Percentiles rank a stretch among this genome's conserved stretches.
Evolutionary conservation across 2,888 invertebrate species (phyloP).

Genomic region (Zygogramma bicolorata): DNA sequence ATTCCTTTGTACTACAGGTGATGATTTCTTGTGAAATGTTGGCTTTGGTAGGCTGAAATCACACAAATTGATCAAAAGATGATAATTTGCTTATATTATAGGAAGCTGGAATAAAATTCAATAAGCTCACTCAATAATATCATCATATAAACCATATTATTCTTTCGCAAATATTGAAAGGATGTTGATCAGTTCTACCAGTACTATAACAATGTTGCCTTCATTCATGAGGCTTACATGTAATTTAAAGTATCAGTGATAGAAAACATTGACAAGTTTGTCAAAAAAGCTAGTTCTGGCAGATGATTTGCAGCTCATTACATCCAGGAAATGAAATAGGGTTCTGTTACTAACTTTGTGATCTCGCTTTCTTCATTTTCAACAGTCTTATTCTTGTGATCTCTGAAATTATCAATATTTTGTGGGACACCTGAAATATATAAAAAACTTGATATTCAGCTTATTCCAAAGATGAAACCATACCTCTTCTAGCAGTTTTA

Average conservation of each 20-base stretch:
- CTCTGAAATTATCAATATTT: conserved; percentile 83
- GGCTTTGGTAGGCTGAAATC: conserved; percentile 80
- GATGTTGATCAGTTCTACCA: no score
- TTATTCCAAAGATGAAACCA: conserved; percentile 15
- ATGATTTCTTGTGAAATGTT: conserved; percentile 75
- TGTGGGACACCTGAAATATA: conserved; percentile 77
- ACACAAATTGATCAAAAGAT: not conserved
- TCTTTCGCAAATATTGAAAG: no score
- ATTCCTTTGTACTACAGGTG: conserved; percentile 69
- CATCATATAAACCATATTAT: no score
- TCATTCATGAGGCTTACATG: no score
- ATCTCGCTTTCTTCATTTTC: conserved; percentile 78
- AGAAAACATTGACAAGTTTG: no score
- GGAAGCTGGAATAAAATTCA: not conserved
- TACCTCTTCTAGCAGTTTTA: conserved; percentile 82
- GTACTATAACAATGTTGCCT: no score
- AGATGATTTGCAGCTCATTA: no score
- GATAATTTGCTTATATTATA: not conserved
- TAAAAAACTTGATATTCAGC: not conserved
- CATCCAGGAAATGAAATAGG: not conserved
- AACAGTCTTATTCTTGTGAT: conserved; percentile 77
- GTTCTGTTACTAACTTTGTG: conserved; percentile 70
- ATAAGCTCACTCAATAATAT: no score
- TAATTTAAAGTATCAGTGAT: no score
- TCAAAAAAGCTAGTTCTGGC: no score